Base-by-base conservation (phyloP, 2,113 vertebrate genomes). In the Cephalopterus ornatus region DNA sequence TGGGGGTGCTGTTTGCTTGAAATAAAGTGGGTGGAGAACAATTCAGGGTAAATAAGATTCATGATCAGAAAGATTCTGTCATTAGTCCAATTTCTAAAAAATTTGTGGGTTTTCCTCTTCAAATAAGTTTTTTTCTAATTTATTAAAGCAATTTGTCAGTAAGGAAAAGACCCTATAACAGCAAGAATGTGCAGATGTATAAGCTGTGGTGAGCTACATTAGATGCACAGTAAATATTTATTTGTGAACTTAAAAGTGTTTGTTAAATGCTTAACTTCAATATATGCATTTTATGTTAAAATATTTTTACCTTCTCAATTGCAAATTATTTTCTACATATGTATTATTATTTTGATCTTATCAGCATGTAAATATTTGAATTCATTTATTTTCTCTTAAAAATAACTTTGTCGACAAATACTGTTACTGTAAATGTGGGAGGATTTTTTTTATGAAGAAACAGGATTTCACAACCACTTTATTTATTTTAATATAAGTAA, bases 1-100 rank as follows among this genome's bases (percentile, higher is more conserved):
- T 83, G 62, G 91, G 73, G 79, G 66, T 97, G 95, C 68, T 97
- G 92, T 97, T 93, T 94, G 76, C 93, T 96, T 92, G 96, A 92
- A 97, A 93, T 96, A 61, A 95, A 97, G 93, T 95, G 86, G 95
- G 91, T 17, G 50, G 92, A 94, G 94, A 94, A 89, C 59, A 92
- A 85, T 12, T 95, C 72, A 85, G 85, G 81, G 70, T 85, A 94
- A 98, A 96, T 88, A 95, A 84, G 89, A 92, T 80, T 74, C 6
- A 14, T 91, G 73, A 75, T 83, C 81, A 95, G 91, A 88, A 79
- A n/a, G 39, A 92, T 79, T 85, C 75, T 95, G 56, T 95, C 85
- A 94, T 90, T 94, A 94, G 93, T 95, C 58, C 50, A 63, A 27
- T 77, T 88, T 78, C 37, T 81, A 63, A 75, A 87, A n/a, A 67